Conservation (phyloP, 2,797 vertebrate genomes). For the Protosalanx chinensis region DNA sequence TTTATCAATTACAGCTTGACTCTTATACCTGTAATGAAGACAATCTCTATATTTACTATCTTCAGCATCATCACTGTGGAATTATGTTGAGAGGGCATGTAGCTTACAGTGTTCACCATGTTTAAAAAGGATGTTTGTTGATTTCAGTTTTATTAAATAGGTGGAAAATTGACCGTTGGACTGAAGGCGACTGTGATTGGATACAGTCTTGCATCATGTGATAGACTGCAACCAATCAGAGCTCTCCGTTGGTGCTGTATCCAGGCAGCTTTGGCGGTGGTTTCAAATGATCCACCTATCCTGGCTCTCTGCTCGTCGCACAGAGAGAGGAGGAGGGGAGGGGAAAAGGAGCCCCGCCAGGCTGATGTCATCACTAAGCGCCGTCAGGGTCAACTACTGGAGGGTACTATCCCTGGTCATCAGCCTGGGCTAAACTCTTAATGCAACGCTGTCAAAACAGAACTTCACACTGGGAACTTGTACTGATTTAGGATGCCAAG, state of each 20-base stretch:
- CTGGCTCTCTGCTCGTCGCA: conserved; percentile 45
- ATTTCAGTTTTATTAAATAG: conserved; percentile 31
- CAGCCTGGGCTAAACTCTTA: conserved; percentile 22
- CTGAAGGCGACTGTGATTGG: conserved; percentile 34
- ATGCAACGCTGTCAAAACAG: conserved; percentile 3
- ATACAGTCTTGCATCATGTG: conserved; percentile 15
- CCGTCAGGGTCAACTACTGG: conserved; percentile 19
- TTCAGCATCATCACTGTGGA: no score
- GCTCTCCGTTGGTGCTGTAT: conserved; percentile 38
- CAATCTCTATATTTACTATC: no score
- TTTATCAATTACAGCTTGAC: not conserved
- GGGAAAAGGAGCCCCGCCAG: conserved; percentile 60
- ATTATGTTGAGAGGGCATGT: no score
- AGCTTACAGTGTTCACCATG: not conserved
- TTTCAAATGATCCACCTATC: conserved; percentile 63
- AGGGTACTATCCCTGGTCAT: not conserved
- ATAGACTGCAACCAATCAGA: conserved; percentile 48
- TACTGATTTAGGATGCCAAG: conserved; percentile 16
- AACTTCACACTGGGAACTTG: conserved; percentile 9
- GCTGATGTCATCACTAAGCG: conserved; percentile 52
- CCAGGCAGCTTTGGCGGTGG: conserved; percentile 30
- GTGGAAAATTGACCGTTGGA: conserved; percentile 28
- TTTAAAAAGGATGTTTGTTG: conserved; percentile 5
- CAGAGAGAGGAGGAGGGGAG: conserved; percentile 41
- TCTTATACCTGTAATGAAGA: no score